Percentiles rank a stretch among this genome's conserved stretches.
These are phyloP conservation scores for Pogonophryne albipinna DNA, from an alignment of 2,797 vertebrate genomes.

Conservation along the genomic window DNA sequence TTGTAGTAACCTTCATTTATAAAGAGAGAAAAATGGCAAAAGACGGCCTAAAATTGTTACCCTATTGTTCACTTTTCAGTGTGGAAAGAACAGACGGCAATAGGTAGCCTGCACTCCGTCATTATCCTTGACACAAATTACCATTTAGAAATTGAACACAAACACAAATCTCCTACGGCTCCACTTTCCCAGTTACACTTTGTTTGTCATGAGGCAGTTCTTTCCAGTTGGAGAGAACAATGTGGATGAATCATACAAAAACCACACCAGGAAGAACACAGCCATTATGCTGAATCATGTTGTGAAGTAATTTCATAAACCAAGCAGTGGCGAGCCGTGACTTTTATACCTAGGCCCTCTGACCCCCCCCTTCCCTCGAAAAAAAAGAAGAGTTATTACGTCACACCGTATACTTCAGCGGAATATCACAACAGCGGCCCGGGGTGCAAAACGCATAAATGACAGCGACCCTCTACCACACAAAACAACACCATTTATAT, in stretches of 20 bases:
- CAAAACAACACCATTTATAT: no score
- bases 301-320: background rate
- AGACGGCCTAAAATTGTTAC: background rate
- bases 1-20: background rate
- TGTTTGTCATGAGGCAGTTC: background rate
- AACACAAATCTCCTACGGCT: background rate
- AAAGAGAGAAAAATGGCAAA: background rate
- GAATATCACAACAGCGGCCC: no score
- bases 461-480: no score
- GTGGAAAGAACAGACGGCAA: background rate
- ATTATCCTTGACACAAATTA: background rate
- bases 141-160: background rate
- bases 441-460: no score
- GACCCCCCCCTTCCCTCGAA: no score
- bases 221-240: background rate
- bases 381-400: no score
- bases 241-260: conserved; percentile 29
- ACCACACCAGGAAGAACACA: no score
- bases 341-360: no score
- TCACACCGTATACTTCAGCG: no score
- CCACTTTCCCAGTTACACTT: background rate
- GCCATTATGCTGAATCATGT: conserved; percentile 22
- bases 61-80: background rate
- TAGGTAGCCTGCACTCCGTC: background rate
- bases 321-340: no score